These are phyloP conservation scores for Chironomus tepperi DNA, from an alignment of 1,140 invertebrate species.

Conservation along the genomic window DNA sequence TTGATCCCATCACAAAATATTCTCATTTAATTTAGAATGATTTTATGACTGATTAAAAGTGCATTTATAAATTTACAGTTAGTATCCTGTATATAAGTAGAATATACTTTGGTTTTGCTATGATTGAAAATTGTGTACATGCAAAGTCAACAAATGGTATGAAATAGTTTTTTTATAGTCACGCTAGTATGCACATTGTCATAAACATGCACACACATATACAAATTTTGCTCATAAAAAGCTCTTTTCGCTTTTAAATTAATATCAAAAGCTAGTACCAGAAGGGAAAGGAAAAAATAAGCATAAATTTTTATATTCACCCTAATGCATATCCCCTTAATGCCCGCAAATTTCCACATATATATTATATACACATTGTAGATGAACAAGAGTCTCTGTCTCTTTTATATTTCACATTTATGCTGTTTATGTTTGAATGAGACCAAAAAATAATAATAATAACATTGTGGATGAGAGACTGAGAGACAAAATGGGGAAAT, in stretches of 20 bases:
- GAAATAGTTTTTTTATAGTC: background rate
- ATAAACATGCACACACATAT: background rate
- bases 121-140: background rate
- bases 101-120: background rate
- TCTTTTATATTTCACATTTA: too few species aligned
- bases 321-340: slow-evolving; percentile 6
- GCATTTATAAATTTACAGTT: background rate
- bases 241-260: background rate
- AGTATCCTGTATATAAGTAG: background rate
- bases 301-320: slow-evolving; percentile 9
- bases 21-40: background rate
- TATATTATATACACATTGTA: background rate
- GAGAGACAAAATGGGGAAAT: background rate
- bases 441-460: too few species aligned
- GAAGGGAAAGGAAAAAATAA: background rate
- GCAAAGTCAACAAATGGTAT: background rate
- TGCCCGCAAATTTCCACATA: background rate
- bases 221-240: background rate
- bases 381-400: too few species aligned
- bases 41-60: background rate
- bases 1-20: background rate
- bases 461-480: too few species aligned
- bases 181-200: background rate
- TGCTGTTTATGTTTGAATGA: too few species aligned
- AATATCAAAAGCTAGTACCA: background rate